Conservation (phyloP, 2,113 vertebrate species). For the Triplophysa dalaica region DNA sequence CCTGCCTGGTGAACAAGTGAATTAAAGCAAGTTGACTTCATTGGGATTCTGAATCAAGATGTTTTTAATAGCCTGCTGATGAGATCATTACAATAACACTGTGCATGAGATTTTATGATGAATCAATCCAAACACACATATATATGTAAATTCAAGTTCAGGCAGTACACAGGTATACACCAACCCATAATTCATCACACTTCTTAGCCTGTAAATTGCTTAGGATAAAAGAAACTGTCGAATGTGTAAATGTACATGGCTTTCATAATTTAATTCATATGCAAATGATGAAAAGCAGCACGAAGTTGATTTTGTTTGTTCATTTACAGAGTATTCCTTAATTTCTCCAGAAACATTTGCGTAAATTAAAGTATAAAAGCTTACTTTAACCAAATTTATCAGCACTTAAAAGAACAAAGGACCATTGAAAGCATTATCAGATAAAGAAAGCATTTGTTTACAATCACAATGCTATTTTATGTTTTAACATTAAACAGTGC, state of each 20-base stretch:
- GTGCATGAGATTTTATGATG: neutral
- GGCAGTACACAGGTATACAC: neutral
- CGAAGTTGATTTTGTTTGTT: no score
- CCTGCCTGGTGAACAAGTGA: neutral
- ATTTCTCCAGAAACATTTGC: no score
- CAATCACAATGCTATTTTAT: neutral
- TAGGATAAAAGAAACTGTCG: no score
- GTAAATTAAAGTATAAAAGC: no score
- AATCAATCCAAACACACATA: neutral
- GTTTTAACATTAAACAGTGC: neutral
- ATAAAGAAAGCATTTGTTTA: neutral
- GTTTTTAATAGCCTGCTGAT: neutral
- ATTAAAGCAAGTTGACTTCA: conserved; percentile 8
- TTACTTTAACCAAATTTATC: no score
- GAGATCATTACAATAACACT: neutral
- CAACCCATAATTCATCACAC: neutral
- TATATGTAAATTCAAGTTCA: neutral
- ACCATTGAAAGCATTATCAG: no score
- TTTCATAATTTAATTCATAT: neutral
- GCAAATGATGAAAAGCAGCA: neutral
- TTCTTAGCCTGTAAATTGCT: no score
- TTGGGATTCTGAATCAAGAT: neutral
- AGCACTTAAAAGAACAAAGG: neutral
- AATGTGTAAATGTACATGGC: neutral
- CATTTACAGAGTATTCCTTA: neutral